phyloP scores from a whole-genome alignment of 1,140 invertebrate genomes.

The Pachypsylla venusta region DNA sequence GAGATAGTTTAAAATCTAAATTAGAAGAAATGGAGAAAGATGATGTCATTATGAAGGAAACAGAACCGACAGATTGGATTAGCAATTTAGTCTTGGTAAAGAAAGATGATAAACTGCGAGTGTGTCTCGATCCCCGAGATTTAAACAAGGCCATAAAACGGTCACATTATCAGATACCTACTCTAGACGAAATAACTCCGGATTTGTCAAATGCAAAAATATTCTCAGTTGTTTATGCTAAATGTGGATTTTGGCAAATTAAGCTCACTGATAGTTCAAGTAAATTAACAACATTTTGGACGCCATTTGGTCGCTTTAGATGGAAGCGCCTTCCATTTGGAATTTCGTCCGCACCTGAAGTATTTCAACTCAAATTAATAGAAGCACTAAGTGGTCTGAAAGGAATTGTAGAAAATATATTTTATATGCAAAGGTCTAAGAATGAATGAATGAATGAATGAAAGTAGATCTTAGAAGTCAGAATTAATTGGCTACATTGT shows the following conservation, averaged over 20 bases:
- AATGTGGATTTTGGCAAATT: constrained; percentile 18
- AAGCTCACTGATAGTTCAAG: constrained; percentile 8
- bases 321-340: constrained; percentile 29
- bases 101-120: constrained; percentile 26
- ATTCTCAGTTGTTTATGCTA: constrained; percentile 17
- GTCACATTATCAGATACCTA: not conserved
- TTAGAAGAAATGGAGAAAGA: no score
- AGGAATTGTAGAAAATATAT: no score
- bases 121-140: constrained; percentile 28
- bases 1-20: no score
- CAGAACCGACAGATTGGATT: constrained; percentile 24
- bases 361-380: constrained; percentile 27
- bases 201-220: constrained; percentile 11
- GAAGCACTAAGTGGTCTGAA: constrained; percentile 23
- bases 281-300: constrained; percentile 21
- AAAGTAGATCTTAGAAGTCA: no score
- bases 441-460: constrained; percentile 22
- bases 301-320: constrained; percentile 24
- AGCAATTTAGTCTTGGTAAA: constrained; percentile 27
- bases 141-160: constrained; percentile 13
- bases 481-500: no score
- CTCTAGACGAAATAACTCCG: constrained; percentile 15
- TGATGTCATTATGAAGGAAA: no score
- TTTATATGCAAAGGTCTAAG: no score
- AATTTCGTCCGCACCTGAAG: constrained; percentile 24